Evolutionary conservation across 2,888 invertebrate genomes (phyloP), one percentile per base, ranked within the genome.

Genomic region (Melitaea athalia): DNA sequence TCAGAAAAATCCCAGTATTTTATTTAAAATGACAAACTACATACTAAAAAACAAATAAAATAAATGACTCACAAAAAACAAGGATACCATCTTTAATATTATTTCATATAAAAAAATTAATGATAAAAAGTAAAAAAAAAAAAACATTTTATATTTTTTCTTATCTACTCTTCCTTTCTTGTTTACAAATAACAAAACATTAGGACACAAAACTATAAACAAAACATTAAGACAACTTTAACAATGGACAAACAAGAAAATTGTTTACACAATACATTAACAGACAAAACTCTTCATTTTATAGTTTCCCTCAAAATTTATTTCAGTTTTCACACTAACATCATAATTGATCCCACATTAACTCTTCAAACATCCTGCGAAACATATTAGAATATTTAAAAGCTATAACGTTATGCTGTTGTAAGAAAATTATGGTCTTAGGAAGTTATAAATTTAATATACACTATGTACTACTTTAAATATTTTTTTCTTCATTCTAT

Each of bases 291-390:
- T 66, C 53, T 49, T 10, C 17, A 43, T 52, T 60, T 55, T 42
- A 31, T 64, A 59, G 50, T 38, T 15, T 52, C 59, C 45, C 38
- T 47, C 45, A 45, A 12, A 49, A 24, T 62, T n/a, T 52, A 64
- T 38, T 24, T 64, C 63, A 59, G 61, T 59, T 67, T 74, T 77
- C 66, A 74, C 76, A 72, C 65, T 55, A 50, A 55, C 68, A 11
- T 60, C 69, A 66, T 75, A 77, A 77, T 72, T 76, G 73, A 69
- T 65, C 64, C 65, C 62, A 63, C 68, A 74, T 75, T 76, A 72
- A 64, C n/a, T 65, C 55, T 52, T 57, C 52, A 49, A 61, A 66
- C 55, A 72, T 75, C 74, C 69, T 70, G 69, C 65, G 63, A 47
- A 64, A 50, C 12, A n/a, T 31, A 50, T 62, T 64, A 65, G 45